Evolutionary conservation across 2,888 invertebrate genomes (phyloP).

Genomic region (Geophilus truncorum): DNA sequence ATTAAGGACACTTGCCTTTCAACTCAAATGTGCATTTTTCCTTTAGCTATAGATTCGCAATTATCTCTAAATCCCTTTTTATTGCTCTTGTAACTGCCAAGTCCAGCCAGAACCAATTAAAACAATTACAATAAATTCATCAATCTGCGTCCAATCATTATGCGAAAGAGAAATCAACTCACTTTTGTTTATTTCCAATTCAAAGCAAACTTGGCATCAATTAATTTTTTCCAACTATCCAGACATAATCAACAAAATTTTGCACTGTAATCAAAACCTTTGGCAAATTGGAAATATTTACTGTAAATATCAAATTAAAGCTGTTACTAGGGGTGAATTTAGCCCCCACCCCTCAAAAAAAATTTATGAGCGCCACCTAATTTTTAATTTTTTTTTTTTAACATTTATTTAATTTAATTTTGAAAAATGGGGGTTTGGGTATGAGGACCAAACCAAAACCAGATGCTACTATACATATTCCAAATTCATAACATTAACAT

Average conservation of each 20-base stretch:
- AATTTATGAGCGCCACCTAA: no score
- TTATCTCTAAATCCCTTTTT: not conserved
- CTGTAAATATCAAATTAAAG: no score
- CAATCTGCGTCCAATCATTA: not conserved
- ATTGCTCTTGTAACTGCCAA: not conserved
- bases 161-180: not conserved
- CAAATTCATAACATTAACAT: no score
- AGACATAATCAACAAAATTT: not conserved
- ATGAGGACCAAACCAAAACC: no score
- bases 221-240: not conserved
- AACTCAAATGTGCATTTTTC: not conserved
- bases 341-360: no score
- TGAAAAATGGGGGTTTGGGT: no score
- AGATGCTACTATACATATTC: no score
- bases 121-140: not conserved
- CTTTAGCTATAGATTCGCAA: not conserved
- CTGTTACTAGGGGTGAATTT: no score
- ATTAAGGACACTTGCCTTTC: constrained; percentile 22
- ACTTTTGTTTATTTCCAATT: not conserved
- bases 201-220: not conserved
- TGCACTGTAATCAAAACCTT: no score
- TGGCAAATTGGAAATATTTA: no score
- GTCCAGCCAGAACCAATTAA: not conserved
- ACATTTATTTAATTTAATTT: no score
- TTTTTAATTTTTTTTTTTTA: no score